Conservation (phyloP, 1,140 invertebrate species). For the Gonioctena quinquepunctata region DNA sequence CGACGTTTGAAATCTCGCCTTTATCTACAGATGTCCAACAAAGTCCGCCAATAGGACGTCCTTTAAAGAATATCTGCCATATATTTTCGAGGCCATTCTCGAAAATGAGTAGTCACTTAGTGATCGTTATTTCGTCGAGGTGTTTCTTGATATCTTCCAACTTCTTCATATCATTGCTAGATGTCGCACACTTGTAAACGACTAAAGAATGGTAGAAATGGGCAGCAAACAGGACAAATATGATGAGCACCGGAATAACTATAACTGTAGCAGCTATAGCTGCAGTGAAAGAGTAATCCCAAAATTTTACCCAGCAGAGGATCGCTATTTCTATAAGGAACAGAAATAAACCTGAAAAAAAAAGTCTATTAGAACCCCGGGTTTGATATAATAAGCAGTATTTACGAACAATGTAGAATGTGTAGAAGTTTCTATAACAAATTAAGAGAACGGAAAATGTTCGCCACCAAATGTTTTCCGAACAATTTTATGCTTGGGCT, state of each 20-base stretch:
- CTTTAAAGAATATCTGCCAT: no score
- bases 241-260: slow-evolving; percentile 84
- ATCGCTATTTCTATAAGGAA: slow-evolving; percentile 82
- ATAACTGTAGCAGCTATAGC: slow-evolving; percentile 84
- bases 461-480: no score
- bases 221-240: slow-evolving; percentile 86
- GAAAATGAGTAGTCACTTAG: slow-evolving; percentile 16
- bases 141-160: slow-evolving; percentile 73
- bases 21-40: no score
- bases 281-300: slow-evolving; percentile 77
- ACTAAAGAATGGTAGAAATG: slow-evolving; percentile 90
- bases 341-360: slow-evolving; percentile 70
- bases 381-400: no score
- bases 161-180: slow-evolving; percentile 69
- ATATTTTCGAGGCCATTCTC: no score
- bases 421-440: no score
- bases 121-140: slow-evolving; percentile 62
- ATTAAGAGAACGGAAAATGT: no score
- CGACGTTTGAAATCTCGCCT: no score
- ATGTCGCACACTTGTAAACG: slow-evolving; percentile 77
- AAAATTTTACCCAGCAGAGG: slow-evolving; percentile 88
- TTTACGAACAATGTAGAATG: no score
- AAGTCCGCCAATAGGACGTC: no score
- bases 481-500: no score
- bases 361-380: no score